Percentiles rank a stretch among this genome's conserved stretches.
Conservation (phyloP, 2,113 vertebrate genomes). For the Narcine bancroftii region DNA sequence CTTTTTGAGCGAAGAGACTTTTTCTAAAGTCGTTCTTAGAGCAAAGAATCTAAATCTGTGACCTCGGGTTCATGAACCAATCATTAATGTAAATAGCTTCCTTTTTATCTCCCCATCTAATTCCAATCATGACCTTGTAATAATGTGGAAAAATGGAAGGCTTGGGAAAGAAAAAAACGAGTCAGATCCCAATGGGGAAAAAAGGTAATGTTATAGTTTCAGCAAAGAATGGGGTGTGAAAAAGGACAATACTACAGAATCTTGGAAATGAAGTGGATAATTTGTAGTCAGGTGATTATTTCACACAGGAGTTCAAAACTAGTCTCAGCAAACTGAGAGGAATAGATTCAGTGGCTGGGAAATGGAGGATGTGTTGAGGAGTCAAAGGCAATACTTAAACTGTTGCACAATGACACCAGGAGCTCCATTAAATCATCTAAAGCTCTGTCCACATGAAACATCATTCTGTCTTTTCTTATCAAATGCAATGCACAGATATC, state of each 20-base stretch:
- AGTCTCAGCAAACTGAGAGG: neutral
- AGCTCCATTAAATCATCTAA: neutral
- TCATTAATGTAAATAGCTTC: too few relatives aligned
- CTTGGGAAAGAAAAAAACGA: too few relatives aligned
- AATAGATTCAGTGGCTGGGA: neutral
- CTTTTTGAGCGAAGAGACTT: too few relatives aligned
- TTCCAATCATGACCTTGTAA: too few relatives aligned
- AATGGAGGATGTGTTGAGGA: neutral
- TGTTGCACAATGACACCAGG: neutral
- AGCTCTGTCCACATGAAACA: neutral
- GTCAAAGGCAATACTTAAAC: neutral
- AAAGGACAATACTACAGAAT: neutral
- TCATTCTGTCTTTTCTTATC: neutral
- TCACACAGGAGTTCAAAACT: neutral
- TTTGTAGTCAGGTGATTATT: neutral
- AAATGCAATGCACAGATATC: neutral
- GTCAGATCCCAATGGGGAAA: too few relatives aligned
- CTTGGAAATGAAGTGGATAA: neutral
- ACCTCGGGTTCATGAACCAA: too few relatives aligned
- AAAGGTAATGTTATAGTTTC: too few relatives aligned
- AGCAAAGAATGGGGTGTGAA: too few relatives aligned
- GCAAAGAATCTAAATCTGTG: too few relatives aligned
- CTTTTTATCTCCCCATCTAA: too few relatives aligned
- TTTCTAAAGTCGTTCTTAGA: too few relatives aligned
- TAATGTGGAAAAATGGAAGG: too few relatives aligned